Conservation (phyloP, 2,888 invertebrate species). For the Caradrina clavipalpis region DNA sequence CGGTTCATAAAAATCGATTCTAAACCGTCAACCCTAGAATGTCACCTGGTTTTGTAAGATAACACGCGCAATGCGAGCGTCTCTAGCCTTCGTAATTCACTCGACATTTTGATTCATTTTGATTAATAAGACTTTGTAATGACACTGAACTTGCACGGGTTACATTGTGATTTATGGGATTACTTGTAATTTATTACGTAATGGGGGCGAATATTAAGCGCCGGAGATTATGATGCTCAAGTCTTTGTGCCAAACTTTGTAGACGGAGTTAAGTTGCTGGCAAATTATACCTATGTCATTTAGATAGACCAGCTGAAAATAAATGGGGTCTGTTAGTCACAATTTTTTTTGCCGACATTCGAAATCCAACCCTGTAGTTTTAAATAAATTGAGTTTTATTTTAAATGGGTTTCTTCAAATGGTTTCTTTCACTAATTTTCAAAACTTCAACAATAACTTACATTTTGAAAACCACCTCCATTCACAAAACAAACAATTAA, state of each 20-base stretch:
- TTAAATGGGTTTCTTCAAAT: background rate
- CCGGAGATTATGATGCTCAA: constrained; percentile 59
- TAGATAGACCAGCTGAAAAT: constrained; percentile 14
- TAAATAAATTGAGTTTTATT: too few species aligned
- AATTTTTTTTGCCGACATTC: background rate
- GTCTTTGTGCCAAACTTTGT: constrained; percentile 52
- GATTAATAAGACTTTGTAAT: constrained; percentile 75
- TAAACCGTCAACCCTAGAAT: constrained; percentile 59
- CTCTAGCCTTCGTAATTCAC: constrained; percentile 54
- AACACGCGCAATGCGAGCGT: constrained; percentile 68
- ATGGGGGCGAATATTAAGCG: constrained; percentile 65
- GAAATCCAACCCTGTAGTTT: too few species aligned
- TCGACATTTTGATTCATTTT: constrained; percentile 75
- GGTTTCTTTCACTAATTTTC: background rate
- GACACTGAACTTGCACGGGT: constrained; percentile 72
- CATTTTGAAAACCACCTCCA: background rate
- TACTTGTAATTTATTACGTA: constrained; percentile 72
- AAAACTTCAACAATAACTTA: background rate
- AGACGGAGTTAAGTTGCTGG: constrained; percentile 38
- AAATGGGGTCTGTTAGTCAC: background rate
- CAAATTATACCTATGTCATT: constrained; percentile 36
- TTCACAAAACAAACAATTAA: constrained; percentile 58
- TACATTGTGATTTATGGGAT: constrained; percentile 71
- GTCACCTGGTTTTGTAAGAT: constrained; percentile 85
- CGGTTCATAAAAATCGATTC: constrained; percentile 1